Evolutionary conservation across 2,797 vertebrate species (phyloP).

Genomic region (Lagorchestes hirsutus): DNA sequence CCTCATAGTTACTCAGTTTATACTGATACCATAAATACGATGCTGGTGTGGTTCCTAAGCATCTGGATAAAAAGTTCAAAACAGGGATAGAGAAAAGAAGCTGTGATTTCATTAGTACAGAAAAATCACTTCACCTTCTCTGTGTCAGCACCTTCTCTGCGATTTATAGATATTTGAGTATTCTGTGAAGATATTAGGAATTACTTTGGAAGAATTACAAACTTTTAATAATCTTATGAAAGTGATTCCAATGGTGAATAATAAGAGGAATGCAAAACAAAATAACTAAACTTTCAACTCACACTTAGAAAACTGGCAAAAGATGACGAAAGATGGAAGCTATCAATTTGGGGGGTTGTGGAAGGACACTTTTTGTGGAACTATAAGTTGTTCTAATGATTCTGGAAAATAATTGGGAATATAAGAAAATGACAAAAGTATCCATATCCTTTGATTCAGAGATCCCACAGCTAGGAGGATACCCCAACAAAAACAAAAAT

Average conservation of each 20-base stretch:
- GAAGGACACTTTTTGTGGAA: background rate
- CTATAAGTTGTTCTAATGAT: background rate
- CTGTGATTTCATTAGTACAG: background rate
- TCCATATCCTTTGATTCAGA: background rate
- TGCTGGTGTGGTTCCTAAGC: background rate
- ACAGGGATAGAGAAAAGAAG: background rate
- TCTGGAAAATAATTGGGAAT: background rate
- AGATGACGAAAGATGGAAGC: background rate
- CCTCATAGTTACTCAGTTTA: background rate
- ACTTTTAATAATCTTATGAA: background rate
- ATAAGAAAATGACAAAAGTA: background rate
- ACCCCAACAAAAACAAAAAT: background rate
- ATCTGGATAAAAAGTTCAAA: conserved; percentile 25
- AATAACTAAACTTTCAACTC: background rate
- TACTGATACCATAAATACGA: background rate
- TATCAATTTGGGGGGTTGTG: background rate
- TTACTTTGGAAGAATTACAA: background rate
- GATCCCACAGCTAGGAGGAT: background rate
- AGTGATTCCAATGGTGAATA: background rate
- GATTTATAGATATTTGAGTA: background rate
- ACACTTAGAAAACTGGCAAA: background rate
- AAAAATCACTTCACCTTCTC: background rate
- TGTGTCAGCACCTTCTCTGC: background rate
- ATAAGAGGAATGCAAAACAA: background rate
- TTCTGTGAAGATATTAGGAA: background rate